Evolutionary conservation across 2,888 invertebrate genomes (phyloP).

Genomic region (Sinopyrophorus schimmeli): DNA sequence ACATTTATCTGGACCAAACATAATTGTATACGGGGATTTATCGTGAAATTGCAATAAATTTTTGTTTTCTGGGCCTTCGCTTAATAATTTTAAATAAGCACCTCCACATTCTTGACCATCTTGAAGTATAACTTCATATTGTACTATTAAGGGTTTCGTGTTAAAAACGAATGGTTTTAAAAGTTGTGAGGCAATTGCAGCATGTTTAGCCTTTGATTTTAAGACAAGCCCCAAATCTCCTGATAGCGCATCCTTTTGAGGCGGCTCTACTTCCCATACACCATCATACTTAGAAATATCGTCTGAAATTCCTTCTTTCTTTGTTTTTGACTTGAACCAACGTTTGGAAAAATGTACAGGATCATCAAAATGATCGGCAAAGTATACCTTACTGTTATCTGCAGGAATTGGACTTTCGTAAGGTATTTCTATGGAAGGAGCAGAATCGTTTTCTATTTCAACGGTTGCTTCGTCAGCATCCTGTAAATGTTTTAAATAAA

Average conservation of each 20-base stretch:
- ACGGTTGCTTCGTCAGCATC: slow-evolving; percentile 45
- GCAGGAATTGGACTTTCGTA: slow-evolving; percentile 73
- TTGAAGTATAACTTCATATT: slow-evolving; percentile 83
- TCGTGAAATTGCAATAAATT: slow-evolving; percentile 87
- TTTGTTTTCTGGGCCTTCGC: slow-evolving; percentile 67
- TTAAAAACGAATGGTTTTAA: slow-evolving; percentile 80
- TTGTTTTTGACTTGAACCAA: slow-evolving; percentile 89
- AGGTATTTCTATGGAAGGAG: slow-evolving; percentile 55
- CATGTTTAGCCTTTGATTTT: slow-evolving; percentile 94
- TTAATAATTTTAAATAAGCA: slow-evolving; percentile 92
- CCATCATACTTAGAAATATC: slow-evolving; percentile 96
- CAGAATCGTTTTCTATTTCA: slow-evolving; percentile 43
- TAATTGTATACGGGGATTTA: slow-evolving; percentile 96
- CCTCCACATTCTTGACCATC: slow-evolving; percentile 99
- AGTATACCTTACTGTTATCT: slow-evolving; percentile 66
- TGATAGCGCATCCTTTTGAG: slow-evolving; percentile 71
- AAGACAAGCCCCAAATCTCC: slow-evolving; percentile 88
- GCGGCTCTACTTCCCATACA: slow-evolving; percentile 74
- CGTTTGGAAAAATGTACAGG: slow-evolving; percentile 68
- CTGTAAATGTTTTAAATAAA: too few relatives aligned
- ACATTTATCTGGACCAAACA: slow-evolving; percentile 99
- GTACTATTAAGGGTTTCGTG: slow-evolving; percentile 82
- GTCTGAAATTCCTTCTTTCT: slow-evolving; percentile 85
- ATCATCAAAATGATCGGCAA: slow-evolving; percentile 89
- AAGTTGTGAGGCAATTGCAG: slow-evolving; percentile 84